phyloP scores from a whole-genome alignment of 2,113 vertebrate genomes.

The Periophthalmodon schlosseri region DNA sequence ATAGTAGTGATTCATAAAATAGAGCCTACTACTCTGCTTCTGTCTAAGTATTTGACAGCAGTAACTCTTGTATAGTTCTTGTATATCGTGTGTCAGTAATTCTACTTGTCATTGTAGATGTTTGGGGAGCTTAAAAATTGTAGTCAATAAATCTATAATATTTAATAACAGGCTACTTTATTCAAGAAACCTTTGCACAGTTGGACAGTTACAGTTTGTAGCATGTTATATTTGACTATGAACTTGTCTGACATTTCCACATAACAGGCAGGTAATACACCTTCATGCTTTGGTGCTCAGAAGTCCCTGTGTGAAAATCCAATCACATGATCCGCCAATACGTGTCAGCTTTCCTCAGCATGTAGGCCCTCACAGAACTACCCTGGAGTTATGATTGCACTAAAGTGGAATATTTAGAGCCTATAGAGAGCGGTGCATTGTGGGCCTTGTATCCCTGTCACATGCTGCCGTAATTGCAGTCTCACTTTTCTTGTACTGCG shows the following conservation, averaged over 20 bases:
- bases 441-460: conserved; percentile 41
- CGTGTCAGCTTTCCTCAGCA: conserved; percentile 25
- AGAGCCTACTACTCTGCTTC: no score
- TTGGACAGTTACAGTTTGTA: neutral
- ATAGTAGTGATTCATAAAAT: no score
- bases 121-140: neutral
- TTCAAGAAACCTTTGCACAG: neutral
- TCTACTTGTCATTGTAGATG: neutral
- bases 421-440: conserved; percentile 34
- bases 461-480: conserved; percentile 25
- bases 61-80: no score
- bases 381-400: conserved; percentile 27
- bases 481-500: conserved; percentile 10
- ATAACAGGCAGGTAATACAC: conserved; percentile 12
- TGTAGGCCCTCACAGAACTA: conserved; percentile 16
- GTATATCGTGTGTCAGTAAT: neutral
- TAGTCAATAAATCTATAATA: neutral
- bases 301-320: conserved; percentile 25
- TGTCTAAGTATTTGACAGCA: no score
- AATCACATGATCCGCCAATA: conserved; percentile 22
- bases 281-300: neutral
- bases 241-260: conserved; percentile 17
- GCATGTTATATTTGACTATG: neutral
- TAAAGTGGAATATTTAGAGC: conserved; percentile 44
- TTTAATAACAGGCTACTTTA: neutral